Evolutionary conservation across 2,888 invertebrate genomes (phyloP).

Genomic region (Heliconius ismenius): DNA sequence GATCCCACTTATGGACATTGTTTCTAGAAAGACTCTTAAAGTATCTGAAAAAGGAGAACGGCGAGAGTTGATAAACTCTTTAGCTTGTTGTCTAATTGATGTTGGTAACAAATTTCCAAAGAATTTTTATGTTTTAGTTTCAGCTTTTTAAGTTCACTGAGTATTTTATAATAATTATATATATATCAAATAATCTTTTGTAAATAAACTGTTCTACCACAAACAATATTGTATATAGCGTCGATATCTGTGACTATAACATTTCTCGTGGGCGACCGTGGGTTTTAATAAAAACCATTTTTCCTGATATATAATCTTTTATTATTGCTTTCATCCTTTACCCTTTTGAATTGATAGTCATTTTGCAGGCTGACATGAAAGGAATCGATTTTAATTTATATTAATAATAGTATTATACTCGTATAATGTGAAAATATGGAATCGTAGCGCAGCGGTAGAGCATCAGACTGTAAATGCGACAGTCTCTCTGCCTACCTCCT

Average conservation of each 20-base stretch:
- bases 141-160: background rate
- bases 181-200: slow-evolving; percentile 18
- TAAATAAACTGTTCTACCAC: slow-evolving; percentile 32
- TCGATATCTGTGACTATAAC: slow-evolving; percentile 66
- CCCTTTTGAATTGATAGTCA: background rate
- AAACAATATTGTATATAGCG: slow-evolving; percentile 63
- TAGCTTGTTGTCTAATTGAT: too few species aligned
- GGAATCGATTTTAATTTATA: background rate
- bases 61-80: too few species aligned
- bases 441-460: too few species aligned
- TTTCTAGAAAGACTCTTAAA: too few species aligned
- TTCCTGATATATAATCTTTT: slow-evolving; percentile 57
- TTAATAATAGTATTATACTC: background rate
- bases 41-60: too few species aligned
- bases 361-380: background rate
- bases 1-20: too few species aligned
- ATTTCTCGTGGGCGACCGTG: slow-evolving; percentile 54
- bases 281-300: slow-evolving; percentile 76
- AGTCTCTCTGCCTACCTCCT: background rate
- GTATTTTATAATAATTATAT: background rate
- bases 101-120: too few species aligned
- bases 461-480: too few species aligned
- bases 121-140: background rate
- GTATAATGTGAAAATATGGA: background rate
- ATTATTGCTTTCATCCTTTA: slow-evolving; percentile 41